These are phyloP conservation scores for Bursaphelenchus okinawaensis DNA, from an alignment of 2,888 invertebrate genomes.

Conservation along the genomic window DNA sequence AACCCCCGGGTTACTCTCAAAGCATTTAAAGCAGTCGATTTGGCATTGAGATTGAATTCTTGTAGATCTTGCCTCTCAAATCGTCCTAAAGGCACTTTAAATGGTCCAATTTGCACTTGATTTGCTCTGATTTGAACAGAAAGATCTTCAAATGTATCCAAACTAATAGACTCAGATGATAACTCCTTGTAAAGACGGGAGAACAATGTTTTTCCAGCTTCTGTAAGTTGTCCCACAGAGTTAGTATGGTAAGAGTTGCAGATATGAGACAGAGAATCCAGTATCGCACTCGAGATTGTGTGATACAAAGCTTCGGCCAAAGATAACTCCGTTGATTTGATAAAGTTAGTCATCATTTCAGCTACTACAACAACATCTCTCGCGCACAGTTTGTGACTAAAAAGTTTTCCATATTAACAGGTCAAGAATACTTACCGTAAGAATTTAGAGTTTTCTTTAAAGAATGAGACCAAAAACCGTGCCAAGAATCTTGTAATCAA, in stretches of 20 bases:
- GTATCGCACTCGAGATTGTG: slow-evolving; percentile 12
- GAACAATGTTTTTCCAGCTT: background rate
- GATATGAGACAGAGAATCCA: slow-evolving; percentile 4
- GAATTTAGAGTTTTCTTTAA: slow-evolving; percentile 33
- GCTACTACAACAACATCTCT: slow-evolving; percentile 70
- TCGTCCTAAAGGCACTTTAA: slow-evolving; percentile 12
- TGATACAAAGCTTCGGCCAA: slow-evolving; percentile 14
- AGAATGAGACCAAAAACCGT: slow-evolving; percentile 37
- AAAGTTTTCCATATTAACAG: slow-evolving; percentile 10
- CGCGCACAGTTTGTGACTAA: slow-evolving; percentile 42
- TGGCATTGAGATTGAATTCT: slow-evolving; percentile 20
- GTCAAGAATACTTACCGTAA: slow-evolving; percentile 29
- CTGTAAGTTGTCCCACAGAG: background rate
- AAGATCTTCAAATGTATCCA: background rate
- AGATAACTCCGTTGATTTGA: slow-evolving; percentile 4
- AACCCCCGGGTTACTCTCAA: slow-evolving; percentile 79
- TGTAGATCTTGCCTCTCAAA: background rate
- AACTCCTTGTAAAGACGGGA: background rate
- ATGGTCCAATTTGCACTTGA: slow-evolving; percentile 8
- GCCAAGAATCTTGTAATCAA: slow-evolving; percentile 30
- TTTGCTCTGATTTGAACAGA: background rate
- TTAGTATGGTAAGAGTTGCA: background rate
- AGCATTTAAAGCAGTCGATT: slow-evolving; percentile 65
- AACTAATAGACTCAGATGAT: background rate
- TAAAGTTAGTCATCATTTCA: slow-evolving; percentile 30